These are phyloP conservation scores for Polietes domitor DNA, from an alignment of 2,888 invertebrate genomes.

Conservation along the genomic window DNA sequence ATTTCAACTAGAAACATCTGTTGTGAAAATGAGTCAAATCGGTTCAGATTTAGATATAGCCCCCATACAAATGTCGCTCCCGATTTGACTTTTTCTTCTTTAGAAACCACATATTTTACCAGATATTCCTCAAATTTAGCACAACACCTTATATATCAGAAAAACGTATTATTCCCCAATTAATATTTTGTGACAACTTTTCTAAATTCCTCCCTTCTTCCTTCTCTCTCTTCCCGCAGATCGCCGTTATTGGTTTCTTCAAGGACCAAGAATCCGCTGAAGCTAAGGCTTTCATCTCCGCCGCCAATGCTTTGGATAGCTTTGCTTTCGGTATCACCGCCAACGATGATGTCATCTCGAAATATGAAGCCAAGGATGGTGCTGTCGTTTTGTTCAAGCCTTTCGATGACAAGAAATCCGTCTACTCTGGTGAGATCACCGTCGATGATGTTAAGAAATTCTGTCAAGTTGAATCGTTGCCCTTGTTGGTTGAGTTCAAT, in stretches of 20 bases:
- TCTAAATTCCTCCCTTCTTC: background rate
- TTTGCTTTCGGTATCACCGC: conserved; percentile 93
- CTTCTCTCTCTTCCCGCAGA: conserved; percentile 81
- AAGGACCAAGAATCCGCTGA: conserved; percentile 88
- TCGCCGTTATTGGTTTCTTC: conserved; percentile 95
- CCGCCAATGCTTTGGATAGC: conserved; percentile 92
- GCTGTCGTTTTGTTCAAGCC: conserved; percentile 95
- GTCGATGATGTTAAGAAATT: conserved; percentile 90
- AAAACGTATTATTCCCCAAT: too few relatives aligned
- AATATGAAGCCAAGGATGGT: conserved; percentile 90
- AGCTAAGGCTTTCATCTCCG: conserved; percentile 91
- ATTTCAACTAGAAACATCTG: too few relatives aligned
- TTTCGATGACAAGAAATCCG: conserved; percentile 92
- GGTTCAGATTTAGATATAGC: too few relatives aligned
- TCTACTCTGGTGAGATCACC: conserved; percentile 86
- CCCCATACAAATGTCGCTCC: too few relatives aligned
- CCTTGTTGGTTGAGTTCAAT: conserved; percentile 96
- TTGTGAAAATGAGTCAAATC: too few relatives aligned
- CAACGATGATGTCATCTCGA: conserved; percentile 88
- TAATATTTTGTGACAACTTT: too few relatives aligned
- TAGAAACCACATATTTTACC: too few relatives aligned
- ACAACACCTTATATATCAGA: too few relatives aligned
- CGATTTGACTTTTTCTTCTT: too few relatives aligned
- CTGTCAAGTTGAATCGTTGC: conserved; percentile 91
- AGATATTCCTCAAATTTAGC: too few relatives aligned